Percentiles rank a stretch among this genome's conserved stretches.
phyloP scores from a whole-genome alignment of 1,140 invertebrate genomes.

The Drosophila dunni region DNA sequence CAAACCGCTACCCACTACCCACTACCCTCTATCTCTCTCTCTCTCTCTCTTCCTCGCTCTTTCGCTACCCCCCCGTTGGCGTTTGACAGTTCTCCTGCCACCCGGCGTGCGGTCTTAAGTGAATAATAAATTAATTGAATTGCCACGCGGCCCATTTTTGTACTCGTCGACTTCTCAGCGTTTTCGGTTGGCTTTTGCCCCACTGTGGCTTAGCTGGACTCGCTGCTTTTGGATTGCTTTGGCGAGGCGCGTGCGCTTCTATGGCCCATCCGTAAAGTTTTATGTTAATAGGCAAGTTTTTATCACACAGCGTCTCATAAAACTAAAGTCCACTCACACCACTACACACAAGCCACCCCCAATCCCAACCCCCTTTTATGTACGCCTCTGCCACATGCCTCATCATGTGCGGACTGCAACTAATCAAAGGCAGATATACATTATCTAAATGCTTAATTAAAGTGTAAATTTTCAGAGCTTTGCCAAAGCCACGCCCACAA shows the following conservation, averaged over 20 bases:
- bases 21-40: background rate
- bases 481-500: conserved; percentile 32
- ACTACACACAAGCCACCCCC: background rate
- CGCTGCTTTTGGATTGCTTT: background rate
- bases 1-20: background rate
- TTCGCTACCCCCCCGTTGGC: background rate
- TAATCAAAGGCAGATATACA: conserved; percentile 71
- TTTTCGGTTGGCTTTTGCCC: background rate
- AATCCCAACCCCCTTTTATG: no score
- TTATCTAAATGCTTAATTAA: conserved; percentile 76
- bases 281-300: conserved; percentile 69
- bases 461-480: conserved; percentile 71
- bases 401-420: conserved; percentile 36
- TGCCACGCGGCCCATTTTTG: conserved; percentile 71
- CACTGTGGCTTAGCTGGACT: background rate
- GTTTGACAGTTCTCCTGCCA: conserved; percentile 6
- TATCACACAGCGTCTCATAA: conserved; percentile 27
- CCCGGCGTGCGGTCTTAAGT: conserved; percentile 66
- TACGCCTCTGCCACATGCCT: background rate
- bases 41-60: background rate
- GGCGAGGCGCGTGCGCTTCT: conserved; percentile 7
- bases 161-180: background rate
- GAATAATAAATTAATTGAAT: conserved; percentile 83
- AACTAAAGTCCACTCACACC: background rate
- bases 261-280: conserved; percentile 53